Evolutionary conservation across 2,888 invertebrate species (phyloP), one percentile per base, ranked within the genome.

Genomic region (Chrysolina oricalcia): DNA sequence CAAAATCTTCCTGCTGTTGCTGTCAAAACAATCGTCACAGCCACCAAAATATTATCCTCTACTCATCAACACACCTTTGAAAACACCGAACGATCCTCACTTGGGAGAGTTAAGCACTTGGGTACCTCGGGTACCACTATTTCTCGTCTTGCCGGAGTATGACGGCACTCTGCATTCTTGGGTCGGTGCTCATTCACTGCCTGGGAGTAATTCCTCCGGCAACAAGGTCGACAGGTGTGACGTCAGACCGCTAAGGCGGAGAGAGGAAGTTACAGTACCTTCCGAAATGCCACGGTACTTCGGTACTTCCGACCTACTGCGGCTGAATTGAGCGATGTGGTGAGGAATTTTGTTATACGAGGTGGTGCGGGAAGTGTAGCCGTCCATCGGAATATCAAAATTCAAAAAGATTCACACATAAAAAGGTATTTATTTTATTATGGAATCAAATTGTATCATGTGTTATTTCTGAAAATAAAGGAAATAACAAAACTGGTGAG

Each of bases 221-320:
- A 21, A 21, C 19, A 53, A 53, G 53, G 53, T 53, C 53, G 53
- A 48, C 53, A 21, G 53, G 53, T 15, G 53, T 53, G 53, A 53
- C 53, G 53, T 53, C 53, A 53, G 53, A 21, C 13, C 9, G 21
- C 13, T 53, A 17, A 48, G 48, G 53, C 21, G 21, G 10, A 53
- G 53, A 53, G 53, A 53, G 53, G 53, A 53, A 21, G 21, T 53
- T 53, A 21, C 53, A 23, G 19, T 15, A 53, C 19, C 53, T 53
- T 53, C 53, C 53, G 53, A 53, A 53, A 53, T 53, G 11, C 19
- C 53, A 11, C 21, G 21, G 53, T 23, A 53, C 13, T 53, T 53
- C 53, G 21, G 21, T 23, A 53, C 13, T 53, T 53, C 53, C 53
- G 53, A 53, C 13, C 15, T 10, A 1, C 5, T 53, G 13, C 21